Evolutionary conservation across 2,797 vertebrate species (phyloP).

Genomic region (Streptopelia turtur): DNA sequence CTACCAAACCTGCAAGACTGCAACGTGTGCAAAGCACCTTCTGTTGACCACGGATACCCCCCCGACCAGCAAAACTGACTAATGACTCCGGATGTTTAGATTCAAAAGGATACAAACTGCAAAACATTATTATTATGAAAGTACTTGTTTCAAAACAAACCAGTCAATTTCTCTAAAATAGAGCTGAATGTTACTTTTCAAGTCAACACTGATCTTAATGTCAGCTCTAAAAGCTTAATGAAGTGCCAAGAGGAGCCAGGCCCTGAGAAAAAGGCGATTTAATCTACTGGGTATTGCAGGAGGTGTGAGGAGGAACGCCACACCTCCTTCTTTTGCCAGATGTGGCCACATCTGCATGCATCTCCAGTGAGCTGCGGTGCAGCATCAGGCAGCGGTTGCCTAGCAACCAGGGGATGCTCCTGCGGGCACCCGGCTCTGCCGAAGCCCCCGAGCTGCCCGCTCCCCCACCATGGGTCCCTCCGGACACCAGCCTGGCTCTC

Average conservation of each 20-base stretch:
- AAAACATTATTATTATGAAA: not conserved
- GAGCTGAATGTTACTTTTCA: not conserved
- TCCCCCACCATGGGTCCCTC: too few species aligned
- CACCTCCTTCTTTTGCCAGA: conserved; percentile 10
- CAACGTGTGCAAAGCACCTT: not conserved
- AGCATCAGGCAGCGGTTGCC: conserved; percentile 62
- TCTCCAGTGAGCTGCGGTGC: not conserved
- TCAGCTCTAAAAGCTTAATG: not conserved
- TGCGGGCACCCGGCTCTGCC: not conserved
- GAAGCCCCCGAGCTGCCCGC: not conserved
- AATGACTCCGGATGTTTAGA: accelerated
- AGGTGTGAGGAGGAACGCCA: accelerated
- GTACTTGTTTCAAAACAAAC: accelerated
- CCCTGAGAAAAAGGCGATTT: not conserved
- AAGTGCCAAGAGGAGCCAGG: not conserved
- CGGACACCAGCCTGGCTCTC: accelerated
- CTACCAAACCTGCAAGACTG: not conserved
- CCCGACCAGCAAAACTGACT: accelerated
- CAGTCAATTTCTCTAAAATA: accelerated
- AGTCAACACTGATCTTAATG: not conserved
- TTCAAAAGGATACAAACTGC: not conserved
- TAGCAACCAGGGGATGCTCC: conserved; percentile 61
- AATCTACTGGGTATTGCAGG: accelerated
- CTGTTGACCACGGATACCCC: accelerated
- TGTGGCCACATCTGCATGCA: conserved; percentile 52